Conservation (phyloP, 2,797 vertebrate species). For the Limnodromus scolopaceus region DNA sequence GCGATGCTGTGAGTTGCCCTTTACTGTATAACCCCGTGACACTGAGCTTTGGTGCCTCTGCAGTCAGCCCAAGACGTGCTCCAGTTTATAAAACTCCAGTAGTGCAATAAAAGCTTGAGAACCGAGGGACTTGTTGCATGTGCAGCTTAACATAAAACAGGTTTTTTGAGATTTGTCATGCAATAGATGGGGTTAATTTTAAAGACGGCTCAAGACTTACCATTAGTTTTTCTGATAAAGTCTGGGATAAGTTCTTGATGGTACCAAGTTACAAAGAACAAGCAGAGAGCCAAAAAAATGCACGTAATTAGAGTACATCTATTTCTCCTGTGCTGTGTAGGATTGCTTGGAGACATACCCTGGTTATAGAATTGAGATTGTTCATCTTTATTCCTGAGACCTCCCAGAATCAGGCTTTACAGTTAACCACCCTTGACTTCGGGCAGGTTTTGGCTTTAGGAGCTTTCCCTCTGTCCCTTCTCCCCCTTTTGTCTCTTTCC, state of each 20-base stretch:
- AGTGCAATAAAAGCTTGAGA: neutral
- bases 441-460: neutral
- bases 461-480: neutral
- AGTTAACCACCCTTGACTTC: too few species aligned
- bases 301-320: neutral
- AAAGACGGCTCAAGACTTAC: neutral
- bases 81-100: neutral
- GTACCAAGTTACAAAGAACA: neutral
- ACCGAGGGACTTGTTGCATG: neutral
- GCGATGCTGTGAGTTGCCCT: neutral
- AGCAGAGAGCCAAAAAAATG: neutral
- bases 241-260: neutral
- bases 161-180: neutral
- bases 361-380: neutral
- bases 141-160: neutral
- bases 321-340: neutral
- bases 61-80: neutral
- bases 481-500: neutral
- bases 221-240: neutral
- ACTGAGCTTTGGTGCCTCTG: neutral
- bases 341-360: neutral
- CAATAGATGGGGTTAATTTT: neutral
- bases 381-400: neutral
- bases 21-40: neutral
- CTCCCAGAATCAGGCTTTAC: neutral